Evolutionary conservation across 2,113 vertebrate species (phyloP).

Genomic region (Mormyrus iriodes): DNA sequence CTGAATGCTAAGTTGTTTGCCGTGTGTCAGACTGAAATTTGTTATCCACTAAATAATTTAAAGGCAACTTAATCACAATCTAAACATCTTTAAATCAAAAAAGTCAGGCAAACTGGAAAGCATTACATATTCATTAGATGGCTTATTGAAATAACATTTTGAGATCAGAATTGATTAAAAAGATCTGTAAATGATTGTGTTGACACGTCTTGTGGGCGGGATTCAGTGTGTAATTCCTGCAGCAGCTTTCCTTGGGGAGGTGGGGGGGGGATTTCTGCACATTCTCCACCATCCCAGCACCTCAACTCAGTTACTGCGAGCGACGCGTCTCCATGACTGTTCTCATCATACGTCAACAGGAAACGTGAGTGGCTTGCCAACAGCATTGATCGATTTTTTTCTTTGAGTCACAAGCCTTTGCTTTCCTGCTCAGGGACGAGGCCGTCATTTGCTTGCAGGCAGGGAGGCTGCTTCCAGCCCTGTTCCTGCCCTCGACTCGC

Average conservation of each 20-base stretch:
- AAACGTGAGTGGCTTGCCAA: neutral
- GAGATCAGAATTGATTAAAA: conserved; percentile 1
- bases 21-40: neutral
- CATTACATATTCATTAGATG: conserved; percentile 1
- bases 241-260: neutral
- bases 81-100: conserved; percentile 7
- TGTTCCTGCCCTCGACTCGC: neutral
- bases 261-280: neutral
- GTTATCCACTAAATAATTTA: conserved; percentile 3
- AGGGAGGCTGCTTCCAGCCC: neutral
- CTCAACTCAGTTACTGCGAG: neutral
- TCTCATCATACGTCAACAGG: neutral
- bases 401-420: neutral
- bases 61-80: neutral
- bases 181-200: neutral
- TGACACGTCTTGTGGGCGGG: neutral
- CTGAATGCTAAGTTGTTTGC: neutral
- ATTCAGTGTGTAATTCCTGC: neutral
- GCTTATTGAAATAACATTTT: neutral
- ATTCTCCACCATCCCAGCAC: neutral
- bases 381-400: neutral
- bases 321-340: neutral
- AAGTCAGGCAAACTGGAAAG: neutral
- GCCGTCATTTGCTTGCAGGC: neutral
- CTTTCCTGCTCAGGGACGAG: neutral